Conservation (phyloP, 2,113 vertebrate species). For the Rynchops niger region DNA sequence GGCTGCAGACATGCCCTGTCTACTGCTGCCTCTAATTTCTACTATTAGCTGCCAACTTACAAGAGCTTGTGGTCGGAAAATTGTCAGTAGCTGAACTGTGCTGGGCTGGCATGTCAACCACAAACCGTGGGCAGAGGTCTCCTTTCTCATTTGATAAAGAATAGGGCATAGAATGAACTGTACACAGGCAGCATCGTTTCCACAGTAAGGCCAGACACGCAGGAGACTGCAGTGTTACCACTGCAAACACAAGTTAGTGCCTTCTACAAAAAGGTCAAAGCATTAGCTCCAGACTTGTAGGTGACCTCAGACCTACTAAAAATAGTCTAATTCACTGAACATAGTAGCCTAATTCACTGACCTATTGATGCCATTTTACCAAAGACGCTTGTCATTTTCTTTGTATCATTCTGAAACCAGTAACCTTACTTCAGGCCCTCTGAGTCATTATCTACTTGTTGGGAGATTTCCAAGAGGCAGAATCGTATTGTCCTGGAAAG, state of each 20-base stretch:
- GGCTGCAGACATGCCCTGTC: background rate
- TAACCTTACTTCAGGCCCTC: background rate
- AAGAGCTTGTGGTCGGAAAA: conserved; percentile 50
- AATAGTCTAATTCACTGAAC: conserved; percentile 16
- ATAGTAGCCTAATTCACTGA: background rate
- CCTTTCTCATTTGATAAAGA: conserved; percentile 20
- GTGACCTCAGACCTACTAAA: conserved; percentile 43
- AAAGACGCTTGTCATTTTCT: background rate
- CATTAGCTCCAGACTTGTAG: conserved; percentile 11
- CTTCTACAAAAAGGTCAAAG: conserved; percentile 45
- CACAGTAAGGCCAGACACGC: background rate
- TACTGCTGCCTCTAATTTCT: background rate
- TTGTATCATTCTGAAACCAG: background rate
- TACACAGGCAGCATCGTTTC: background rate
- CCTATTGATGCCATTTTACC: conserved; percentile 2
- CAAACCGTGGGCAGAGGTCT: conserved; percentile 8
- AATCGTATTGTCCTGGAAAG: background rate
- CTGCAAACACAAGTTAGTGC: conserved; percentile 17
- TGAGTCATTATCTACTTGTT: background rate
- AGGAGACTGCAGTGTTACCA: background rate
- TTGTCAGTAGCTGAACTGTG: conserved; percentile 32
- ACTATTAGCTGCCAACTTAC: conserved; percentile 15
- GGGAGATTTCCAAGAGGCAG: background rate
- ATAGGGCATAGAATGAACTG: background rate
- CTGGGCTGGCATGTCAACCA: background rate